Base-by-base conservation (phyloP, 2,113 vertebrate species). In the Sapayoa aenigma region DNA sequence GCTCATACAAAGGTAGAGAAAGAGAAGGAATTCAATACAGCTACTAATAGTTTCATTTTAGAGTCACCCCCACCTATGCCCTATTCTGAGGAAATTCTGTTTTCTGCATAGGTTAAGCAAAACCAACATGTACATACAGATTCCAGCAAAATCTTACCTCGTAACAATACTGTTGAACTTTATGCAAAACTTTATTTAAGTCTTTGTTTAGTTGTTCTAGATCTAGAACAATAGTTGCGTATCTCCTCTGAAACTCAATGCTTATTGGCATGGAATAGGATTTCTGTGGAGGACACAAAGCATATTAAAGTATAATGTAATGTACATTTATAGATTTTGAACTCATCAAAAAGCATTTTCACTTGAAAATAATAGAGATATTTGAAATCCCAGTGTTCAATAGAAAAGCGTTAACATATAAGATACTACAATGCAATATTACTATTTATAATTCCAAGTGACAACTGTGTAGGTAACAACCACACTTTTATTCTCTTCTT, bases 161-260 rank as follows among this genome's bases (percentile, higher is more conserved):
- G 31, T 98, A 99, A 94, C 99, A 99, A 95, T 99, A 99, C 97
- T 99, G 99, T 47, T 99, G 99, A 81, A 99, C 99, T 96, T 99
- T 99, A 93, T 99, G 99, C 56, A 99, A 97, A 79, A 99, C 99
- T 97, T 99, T 99, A 97, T 99, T 99, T 50, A 99, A 98, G 93
- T 99, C 99, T 97, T 99, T 99, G 94, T 99, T 99, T 47, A 99
- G 98, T 78, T 99, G 99, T 74, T 99, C 99, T 78, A 99, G 98
- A 81, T 99, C 99, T 37, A 99, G 97, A 75, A 99, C 99, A 20
- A 98, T 99, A 69, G 99, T 99, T 44, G 99, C 99, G 1, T 99
- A 99, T 92, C 99, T 98, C 94, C 98, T 99, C 96, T 99, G 99
- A 96, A 99, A 99, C 83, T 99, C 99, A 58, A 99, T 97, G 83